Conservation (phyloP, 2,113 vertebrate species). For the Calyptomena viridis region DNA sequence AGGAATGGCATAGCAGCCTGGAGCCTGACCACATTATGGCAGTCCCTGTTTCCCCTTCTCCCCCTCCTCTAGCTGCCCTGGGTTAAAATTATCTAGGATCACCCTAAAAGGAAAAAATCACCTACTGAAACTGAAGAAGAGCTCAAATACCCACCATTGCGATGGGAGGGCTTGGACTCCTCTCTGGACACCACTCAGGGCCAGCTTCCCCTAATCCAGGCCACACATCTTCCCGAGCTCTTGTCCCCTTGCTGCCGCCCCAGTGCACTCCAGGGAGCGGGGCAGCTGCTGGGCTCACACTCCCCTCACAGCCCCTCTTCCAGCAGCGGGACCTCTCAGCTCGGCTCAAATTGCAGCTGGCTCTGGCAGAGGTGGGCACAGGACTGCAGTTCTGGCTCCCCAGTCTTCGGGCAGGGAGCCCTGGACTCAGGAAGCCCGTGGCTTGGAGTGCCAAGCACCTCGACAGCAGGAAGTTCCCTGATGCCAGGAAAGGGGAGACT, state of each 20-base stretch:
- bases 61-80: neutral
- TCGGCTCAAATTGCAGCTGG: neutral
- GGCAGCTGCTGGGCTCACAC: neutral
- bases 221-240: neutral
- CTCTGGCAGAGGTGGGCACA: neutral
- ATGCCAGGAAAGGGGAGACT: neutral
- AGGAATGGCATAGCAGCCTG: neutral
- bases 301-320: neutral
- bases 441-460: neutral
- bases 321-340: neutral
- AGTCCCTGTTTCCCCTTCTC: neutral
- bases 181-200: fast-evolving
- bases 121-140: neutral
- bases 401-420: neutral
- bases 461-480: neutral
- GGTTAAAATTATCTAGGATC: neutral
- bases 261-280: fast-evolving
- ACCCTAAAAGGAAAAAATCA: neutral
- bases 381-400: neutral
- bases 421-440: neutral
- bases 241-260: neutral
- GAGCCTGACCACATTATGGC: neutral
- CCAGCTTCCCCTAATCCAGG: neutral
- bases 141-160: neutral
- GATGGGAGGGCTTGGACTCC: neutral